Evolutionary conservation across 2,888 invertebrate species (phyloP).

Genomic region (Phortica magna): DNA sequence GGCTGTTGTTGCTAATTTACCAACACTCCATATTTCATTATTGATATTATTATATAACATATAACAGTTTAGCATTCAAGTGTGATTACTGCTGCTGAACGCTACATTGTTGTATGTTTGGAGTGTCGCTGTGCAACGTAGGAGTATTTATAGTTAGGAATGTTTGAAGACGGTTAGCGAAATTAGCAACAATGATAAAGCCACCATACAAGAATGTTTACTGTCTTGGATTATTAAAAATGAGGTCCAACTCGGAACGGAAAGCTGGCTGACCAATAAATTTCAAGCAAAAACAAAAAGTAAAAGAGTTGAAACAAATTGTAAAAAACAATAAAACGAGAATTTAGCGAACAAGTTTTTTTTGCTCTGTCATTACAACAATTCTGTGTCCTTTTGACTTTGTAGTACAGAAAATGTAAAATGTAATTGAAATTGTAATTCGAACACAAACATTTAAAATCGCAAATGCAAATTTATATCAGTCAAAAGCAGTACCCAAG

Average conservation of each 20-base stretch:
- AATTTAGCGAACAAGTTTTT: constrained; percentile 35
- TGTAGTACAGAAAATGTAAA: constrained; percentile 2
- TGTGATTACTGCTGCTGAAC: too few species aligned
- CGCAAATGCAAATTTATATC: constrained; percentile 16
- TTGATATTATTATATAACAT: background rate
- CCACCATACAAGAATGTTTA: background rate
- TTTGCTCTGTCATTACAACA: constrained; percentile 49
- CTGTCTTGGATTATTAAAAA: background rate
- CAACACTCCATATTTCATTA: too few species aligned
- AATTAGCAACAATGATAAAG: too few species aligned
- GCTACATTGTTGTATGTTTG: too few species aligned
- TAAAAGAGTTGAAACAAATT: constrained; percentile 10
- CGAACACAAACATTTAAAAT: constrained; percentile 16
- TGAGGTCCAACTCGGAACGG: constrained; percentile 66
- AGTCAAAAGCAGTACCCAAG: constrained; percentile 20
- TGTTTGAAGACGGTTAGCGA: too few species aligned
- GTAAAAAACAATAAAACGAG: constrained; percentile 13
- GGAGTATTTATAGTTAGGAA: too few species aligned
- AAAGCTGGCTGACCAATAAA: constrained; percentile 17
- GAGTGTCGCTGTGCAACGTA: too few species aligned
- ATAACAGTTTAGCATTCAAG: background rate
- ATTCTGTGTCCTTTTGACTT: background rate
- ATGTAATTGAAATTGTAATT: background rate
- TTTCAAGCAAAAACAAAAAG: constrained; percentile 14
- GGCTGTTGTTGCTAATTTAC: too few species aligned